A percentile compares a stretch with the other conserved stretches of the same genome.
These are phyloP conservation scores for Papilio elwesi DNA, from an alignment of 2,888 invertebrate genomes.

Conservation along the genomic window DNA sequence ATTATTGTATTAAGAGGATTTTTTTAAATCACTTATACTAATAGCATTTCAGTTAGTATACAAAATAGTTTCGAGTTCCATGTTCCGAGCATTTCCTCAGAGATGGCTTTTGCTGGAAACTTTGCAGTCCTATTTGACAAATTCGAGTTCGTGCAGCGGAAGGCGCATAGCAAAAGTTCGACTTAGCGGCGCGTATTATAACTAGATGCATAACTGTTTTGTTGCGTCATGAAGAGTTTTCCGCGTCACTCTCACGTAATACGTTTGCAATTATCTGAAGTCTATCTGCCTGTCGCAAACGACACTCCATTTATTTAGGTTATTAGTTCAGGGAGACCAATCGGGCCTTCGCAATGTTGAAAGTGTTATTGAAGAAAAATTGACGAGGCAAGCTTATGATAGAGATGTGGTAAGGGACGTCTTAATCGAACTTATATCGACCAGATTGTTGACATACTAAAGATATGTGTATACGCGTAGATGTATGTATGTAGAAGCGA, in stretches of 20 bases:
- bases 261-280: slow-evolving; percentile 24
- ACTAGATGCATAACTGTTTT: background rate
- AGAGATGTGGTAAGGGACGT: too few relatives aligned
- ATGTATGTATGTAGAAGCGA: too few relatives aligned
- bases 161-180: background rate
- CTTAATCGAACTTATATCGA: too few relatives aligned
- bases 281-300: background rate
- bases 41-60: background rate
- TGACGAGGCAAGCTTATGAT: too few relatives aligned
- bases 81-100: slow-evolving; percentile 14
- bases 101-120: slow-evolving; percentile 27
- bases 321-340: too few relatives aligned
- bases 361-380: too few relatives aligned
- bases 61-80: slow-evolving; percentile 8
- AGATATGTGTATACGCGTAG: too few relatives aligned
- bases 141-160: slow-evolving; percentile 24
- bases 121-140: slow-evolving; percentile 29
- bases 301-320: too few relatives aligned
- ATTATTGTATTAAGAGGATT: too few relatives aligned
- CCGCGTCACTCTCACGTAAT: slow-evolving; percentile 6
- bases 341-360: too few relatives aligned
- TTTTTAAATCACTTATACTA: too few relatives aligned
- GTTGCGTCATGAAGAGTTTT: background rate
- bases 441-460: too few relatives aligned
- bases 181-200: background rate